These are phyloP conservation scores for Drosophila seclusa DNA, from an alignment of 2,888 invertebrate genomes.

Conservation along the genomic window DNA sequence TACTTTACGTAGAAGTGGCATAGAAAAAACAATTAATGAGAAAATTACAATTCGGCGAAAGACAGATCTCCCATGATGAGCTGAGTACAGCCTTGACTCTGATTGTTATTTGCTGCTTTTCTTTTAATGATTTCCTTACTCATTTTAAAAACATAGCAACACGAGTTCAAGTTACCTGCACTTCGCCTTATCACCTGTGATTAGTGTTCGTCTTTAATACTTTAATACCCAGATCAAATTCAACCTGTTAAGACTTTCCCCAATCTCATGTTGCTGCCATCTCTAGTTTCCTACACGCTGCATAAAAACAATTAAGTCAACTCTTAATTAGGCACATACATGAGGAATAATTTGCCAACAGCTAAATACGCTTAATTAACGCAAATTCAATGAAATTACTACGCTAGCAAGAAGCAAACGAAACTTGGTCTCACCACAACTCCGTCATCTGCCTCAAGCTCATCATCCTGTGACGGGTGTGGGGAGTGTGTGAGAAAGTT, in stretches of 20 bases:
- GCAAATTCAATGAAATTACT: constrained; percentile 78
- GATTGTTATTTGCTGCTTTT: background rate
- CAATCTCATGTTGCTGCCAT: constrained; percentile 2
- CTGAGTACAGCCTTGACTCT: background rate
- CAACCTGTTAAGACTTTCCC: background rate
- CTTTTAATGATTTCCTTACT: background rate
- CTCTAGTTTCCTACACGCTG: constrained; percentile 18
- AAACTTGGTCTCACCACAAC: background rate
- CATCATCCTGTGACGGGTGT: background rate
- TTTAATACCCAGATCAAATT: background rate
- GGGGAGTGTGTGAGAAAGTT: constrained; percentile 54
- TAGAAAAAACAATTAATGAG: background rate
- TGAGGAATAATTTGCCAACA: constrained; percentile 68
- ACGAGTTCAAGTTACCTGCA: background rate
- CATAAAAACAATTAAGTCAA: constrained; percentile 66
- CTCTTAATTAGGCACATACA: constrained; percentile 67
- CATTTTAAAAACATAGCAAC: background rate
- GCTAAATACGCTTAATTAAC: constrained; percentile 77
- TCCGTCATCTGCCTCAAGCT: no score
- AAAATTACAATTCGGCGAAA: background rate
- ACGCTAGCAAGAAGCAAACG: constrained; percentile 62
- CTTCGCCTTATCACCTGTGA: background rate
- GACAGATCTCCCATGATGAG: background rate
- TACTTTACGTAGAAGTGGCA: background rate
- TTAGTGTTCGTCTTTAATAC: background rate